These are phyloP conservation scores for Ganaspis sp. DNA, from an alignment of 1,140 invertebrate species.

Conservation along the genomic window DNA sequence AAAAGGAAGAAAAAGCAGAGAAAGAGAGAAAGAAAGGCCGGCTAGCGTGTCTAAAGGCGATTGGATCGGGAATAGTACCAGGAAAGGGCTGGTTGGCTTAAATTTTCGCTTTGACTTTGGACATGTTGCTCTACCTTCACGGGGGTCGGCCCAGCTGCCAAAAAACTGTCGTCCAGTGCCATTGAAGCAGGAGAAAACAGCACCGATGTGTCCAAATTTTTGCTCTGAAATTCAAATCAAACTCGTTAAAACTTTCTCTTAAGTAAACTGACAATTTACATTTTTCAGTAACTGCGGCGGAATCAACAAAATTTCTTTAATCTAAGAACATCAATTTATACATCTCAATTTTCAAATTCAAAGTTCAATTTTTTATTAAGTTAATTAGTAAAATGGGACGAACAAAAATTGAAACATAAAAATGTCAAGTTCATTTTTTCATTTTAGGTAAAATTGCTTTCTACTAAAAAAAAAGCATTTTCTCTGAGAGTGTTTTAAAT, in stretches of 20 bases:
- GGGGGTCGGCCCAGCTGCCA: slow-evolving; percentile 71
- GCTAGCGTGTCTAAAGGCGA: slow-evolving; percentile 77
- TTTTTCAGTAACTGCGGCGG: too few species aligned
- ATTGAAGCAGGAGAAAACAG: slow-evolving; percentile 92
- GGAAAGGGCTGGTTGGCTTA: slow-evolving; percentile 72
- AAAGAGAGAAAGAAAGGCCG: slow-evolving; percentile 65
- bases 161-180: slow-evolving; percentile 77
- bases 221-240: slow-evolving; percentile 81
- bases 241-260: background rate
- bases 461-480: too few species aligned
- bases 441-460: too few species aligned
- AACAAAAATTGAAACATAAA: too few species aligned
- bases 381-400: too few species aligned
- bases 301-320: too few species aligned
- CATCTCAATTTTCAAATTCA: too few species aligned
- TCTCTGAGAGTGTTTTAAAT: too few species aligned
- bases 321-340: too few species aligned
- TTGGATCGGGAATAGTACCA: slow-evolving; percentile 74
- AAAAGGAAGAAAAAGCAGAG: slow-evolving; percentile 47
- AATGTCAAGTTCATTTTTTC: too few species aligned
- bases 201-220: slow-evolving; percentile 88
- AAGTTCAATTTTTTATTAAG: too few species aligned
- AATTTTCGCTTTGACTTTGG: slow-evolving; percentile 69
- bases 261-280: too few species aligned
- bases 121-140: slow-evolving; percentile 71